These are phyloP conservation scores for Coenonympha glycerion DNA, from an alignment of 2,888 invertebrate genomes.

Conservation along the genomic window DNA sequence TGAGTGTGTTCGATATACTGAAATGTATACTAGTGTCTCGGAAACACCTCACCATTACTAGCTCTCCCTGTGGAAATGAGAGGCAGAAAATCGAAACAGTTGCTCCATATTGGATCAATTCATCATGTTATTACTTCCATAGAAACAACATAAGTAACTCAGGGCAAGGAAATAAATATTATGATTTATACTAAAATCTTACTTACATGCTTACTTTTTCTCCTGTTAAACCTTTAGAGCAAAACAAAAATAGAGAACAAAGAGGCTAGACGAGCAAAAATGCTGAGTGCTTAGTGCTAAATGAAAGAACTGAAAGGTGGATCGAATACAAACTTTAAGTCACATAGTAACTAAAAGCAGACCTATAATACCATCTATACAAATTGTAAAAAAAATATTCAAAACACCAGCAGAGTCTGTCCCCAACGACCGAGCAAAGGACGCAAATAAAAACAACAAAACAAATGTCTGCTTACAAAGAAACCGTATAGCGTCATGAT, in stretches of 20 bases:
- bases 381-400: background rate
- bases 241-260: too few relatives aligned
- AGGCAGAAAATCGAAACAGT: background rate
- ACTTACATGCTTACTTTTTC: too few relatives aligned
- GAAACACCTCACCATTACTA: background rate
- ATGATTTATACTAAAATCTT: too few relatives aligned
- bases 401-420: background rate
- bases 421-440: slow-evolving; percentile 1
- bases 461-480: background rate
- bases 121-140: background rate
- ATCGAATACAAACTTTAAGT: too few relatives aligned
- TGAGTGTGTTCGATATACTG: slow-evolving; percentile 5
- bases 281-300: too few relatives aligned
- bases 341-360: too few relatives aligned
- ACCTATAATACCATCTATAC: background rate
- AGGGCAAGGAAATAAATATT: too few relatives aligned
- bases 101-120: background rate
- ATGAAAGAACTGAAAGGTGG: too few relatives aligned
- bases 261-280: too few relatives aligned
- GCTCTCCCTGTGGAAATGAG: background rate
- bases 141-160: too few relatives aligned
- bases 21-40: slow-evolving; percentile 7
- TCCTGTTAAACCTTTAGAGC: too few relatives aligned
- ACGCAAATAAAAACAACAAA: background rate
- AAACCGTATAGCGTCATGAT: background rate